Conservation (phyloP, 2,888 invertebrate species). For the Aleiodes testaceus region DNA sequence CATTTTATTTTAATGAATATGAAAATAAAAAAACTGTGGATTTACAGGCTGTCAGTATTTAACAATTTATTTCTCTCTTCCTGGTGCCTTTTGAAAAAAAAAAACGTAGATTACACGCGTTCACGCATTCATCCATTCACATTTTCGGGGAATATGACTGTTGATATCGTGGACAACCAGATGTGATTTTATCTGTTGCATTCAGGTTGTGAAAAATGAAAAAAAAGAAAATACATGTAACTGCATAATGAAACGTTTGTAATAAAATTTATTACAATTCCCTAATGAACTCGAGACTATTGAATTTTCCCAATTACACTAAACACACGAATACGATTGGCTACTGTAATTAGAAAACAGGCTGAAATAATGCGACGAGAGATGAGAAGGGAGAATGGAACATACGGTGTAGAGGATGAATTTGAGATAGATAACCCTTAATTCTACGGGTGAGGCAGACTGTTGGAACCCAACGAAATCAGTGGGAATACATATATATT, state of each 20-base stretch:
- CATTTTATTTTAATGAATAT: conserved; percentile 15
- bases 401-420: background rate
- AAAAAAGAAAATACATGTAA: background rate
- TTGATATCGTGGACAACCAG: conserved; percentile 16
- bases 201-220: background rate
- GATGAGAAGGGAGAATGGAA: background rate
- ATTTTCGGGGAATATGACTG: conserved; percentile 12
- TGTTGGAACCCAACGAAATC: conserved; percentile 39
- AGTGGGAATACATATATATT: conserved; percentile 36
- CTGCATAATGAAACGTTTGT: background rate
- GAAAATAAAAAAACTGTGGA: background rate
- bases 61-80: conserved; percentile 12
- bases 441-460: conserved; percentile 34
- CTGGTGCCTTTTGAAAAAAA: background rate
- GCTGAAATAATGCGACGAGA: background rate
- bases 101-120: conserved; percentile 27
- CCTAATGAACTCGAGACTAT: conserved; percentile 21
- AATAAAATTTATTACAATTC: background rate
- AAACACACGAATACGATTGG: conserved; percentile 20
- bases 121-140: conserved; percentile 26
- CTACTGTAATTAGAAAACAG: conserved; percentile 1
- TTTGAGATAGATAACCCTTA: conserved; percentile 43
- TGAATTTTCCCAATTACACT: conserved; percentile 30
- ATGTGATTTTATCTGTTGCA: conserved; percentile 26
- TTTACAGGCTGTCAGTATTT: conserved; percentile 19